Percentiles rank a stretch among this genome's conserved stretches.
Conservation (phyloP, 2,113 vertebrate genomes). For the Eupsittula cactorum region DNA sequence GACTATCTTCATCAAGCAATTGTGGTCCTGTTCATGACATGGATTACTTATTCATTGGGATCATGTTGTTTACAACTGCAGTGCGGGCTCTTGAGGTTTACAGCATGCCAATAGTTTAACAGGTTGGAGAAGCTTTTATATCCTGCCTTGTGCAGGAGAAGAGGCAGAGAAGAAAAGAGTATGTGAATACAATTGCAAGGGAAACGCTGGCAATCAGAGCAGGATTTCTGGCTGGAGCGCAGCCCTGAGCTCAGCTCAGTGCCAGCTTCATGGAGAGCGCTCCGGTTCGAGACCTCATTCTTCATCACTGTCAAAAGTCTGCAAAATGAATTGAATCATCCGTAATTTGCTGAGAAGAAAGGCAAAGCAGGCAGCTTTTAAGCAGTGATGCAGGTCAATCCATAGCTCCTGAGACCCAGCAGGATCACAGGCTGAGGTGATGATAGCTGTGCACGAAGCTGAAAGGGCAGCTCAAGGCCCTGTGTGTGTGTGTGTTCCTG, state of each 20-base stretch:
- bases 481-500: fast-evolving
- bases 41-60: neutral
- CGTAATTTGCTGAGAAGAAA: neutral
- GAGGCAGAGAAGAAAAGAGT: neutral
- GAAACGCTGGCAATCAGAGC: neutral
- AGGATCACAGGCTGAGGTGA: neutral
- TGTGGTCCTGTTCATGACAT: neutral
- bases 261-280: fast-evolving
- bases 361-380: neutral
- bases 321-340: neutral
- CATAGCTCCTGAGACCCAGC: neutral
- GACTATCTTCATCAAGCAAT: neutral
- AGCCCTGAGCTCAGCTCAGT: neutral
- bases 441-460: neutral
- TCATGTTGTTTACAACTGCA: neutral
- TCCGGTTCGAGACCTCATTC: neutral
- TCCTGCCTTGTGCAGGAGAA: neutral
- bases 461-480: neutral
- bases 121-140: neutral
- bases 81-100: neutral
- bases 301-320: neutral
- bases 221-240: neutral
- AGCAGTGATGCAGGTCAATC: neutral
- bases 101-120: neutral
- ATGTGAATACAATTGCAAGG: neutral